Evolutionary conservation across 1,140 invertebrate genomes (phyloP), one percentile per base, ranked within the genome.

Genomic region (Myzus persicae): DNA sequence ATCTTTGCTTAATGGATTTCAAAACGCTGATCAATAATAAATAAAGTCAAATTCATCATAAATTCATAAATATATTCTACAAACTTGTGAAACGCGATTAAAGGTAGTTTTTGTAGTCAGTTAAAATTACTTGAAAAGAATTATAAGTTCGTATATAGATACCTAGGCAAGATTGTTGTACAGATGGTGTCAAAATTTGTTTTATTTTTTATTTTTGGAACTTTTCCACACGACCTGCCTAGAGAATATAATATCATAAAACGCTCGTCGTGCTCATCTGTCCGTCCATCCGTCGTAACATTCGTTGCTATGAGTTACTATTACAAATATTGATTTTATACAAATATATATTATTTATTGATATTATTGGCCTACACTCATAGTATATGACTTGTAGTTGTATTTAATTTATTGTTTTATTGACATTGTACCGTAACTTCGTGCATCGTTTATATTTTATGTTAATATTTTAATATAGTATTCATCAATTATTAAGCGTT

Each of bases 391-490:
- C 59, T 14, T 76, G 18, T 76, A 3, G 31, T 76, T 18, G n/a
- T n/a, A 76, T 76, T 76, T n/a, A n/a, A 76, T 76, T 76, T 76
- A n/a, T 76, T 76, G 59, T 76, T 76, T 76, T 76, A n/a, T n/a
- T n/a, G 59, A 76, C 14, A 76, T 36, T 76, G n/a, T 76, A n/a
- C 31, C n/a, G n/a, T 18, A 76, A 76, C 20, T n/a, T 18, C 4
- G 31, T 67, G 31, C 59, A n/a, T n/a, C 9, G 59, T 67, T 67
- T 67, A n/a, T 14, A 76, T 76, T 76, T 36, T 76, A 4, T n/a
- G n/a, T 76, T 31, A n/a, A n/a, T n/a, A 31, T 67, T 20, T 14
- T 67, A 31, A 31, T 67, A 14, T 4, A 6, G 11, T n/a, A 67
- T 67, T 76, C 18, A 76, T 18, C 59, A 76, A 18, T n/a, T 76